Evolutionary conservation across 2,888 invertebrate species (phyloP).

Genomic region (Leptura quadrifasciata): DNA sequence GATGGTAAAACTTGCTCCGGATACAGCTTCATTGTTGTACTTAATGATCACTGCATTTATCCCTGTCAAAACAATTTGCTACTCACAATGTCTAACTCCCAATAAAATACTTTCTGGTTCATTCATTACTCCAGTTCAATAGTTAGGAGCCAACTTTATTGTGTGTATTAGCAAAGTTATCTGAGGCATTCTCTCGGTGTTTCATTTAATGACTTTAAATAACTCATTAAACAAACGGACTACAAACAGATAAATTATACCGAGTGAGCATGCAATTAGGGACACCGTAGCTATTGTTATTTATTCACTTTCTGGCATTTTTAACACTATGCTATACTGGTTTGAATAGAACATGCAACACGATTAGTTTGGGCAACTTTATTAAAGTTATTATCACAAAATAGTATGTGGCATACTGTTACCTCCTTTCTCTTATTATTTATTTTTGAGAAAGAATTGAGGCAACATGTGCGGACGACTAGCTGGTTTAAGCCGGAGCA

Average conservation of each 20-base stretch:
- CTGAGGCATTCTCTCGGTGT: background rate
- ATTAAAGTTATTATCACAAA: too few species aligned
- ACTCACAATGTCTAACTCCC: constrained; percentile 47
- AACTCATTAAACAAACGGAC: background rate
- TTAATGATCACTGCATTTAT: constrained; percentile 56
- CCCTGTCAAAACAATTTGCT: constrained; percentile 56
- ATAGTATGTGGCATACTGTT: too few species aligned
- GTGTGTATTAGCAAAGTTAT: constrained; percentile 8
- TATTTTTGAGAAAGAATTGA: too few species aligned
- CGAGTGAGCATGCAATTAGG: too few species aligned
- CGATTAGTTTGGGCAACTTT: too few species aligned
- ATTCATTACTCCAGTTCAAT: constrained; percentile 50
- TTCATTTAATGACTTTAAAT: background rate
- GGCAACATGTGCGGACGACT: too few species aligned
- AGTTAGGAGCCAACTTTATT: constrained; percentile 37
- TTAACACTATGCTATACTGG: too few species aligned
- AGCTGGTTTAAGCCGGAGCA: too few species aligned
- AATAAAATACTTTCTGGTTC: constrained; percentile 51
- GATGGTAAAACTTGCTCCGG: constrained; percentile 53
- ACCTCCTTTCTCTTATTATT: too few species aligned
- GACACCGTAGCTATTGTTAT: too few species aligned
- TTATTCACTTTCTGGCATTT: too few species aligned
- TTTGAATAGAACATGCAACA: too few species aligned
- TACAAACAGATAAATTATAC: background rate
- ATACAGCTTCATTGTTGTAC: constrained; percentile 55